Evolutionary conservation across 2,113 vertebrate species (phyloP).

Genomic region (Desmodus rotundus): DNA sequence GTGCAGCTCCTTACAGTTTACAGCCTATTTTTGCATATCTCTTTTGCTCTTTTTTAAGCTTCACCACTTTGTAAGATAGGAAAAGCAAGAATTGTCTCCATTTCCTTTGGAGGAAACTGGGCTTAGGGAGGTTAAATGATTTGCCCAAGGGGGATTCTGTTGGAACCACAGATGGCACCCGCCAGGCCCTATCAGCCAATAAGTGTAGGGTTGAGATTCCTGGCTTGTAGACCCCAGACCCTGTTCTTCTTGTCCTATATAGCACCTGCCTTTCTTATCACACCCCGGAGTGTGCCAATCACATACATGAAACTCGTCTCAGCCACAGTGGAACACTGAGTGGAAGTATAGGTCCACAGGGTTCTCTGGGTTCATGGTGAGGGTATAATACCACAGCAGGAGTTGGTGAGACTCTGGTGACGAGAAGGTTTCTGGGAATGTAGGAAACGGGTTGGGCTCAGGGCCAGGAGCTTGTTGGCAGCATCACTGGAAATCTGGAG

Average conservation of each 20-base stretch:
- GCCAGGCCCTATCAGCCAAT: not conserved
- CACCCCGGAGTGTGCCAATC: not conserved
- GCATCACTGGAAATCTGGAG: not conserved
- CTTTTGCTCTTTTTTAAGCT: not conserved
- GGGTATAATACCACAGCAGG: not conserved
- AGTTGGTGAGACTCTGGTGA: not conserved
- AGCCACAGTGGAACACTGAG: not conserved
- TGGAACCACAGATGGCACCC: not conserved
- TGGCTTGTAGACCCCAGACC: not conserved
- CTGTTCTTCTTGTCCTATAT: not conserved
- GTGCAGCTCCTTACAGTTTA: not conserved
- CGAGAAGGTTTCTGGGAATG: not conserved
- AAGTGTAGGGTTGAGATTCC: not conserved
- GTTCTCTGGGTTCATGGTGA: not conserved
- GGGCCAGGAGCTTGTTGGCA: not conserved
- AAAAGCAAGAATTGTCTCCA: not conserved
- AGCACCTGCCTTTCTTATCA: not conserved
- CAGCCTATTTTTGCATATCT: not conserved
- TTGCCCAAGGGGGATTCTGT: not conserved
- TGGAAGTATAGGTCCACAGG: not conserved
- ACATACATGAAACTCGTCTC: not conserved
- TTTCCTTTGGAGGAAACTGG: constrained; percentile 1
- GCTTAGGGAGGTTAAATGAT: not conserved
- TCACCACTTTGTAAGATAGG: not conserved
- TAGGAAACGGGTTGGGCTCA: not conserved